Conservation (phyloP, 2,113 vertebrate species). For the Oncorhynchus clarkii region DNA sequence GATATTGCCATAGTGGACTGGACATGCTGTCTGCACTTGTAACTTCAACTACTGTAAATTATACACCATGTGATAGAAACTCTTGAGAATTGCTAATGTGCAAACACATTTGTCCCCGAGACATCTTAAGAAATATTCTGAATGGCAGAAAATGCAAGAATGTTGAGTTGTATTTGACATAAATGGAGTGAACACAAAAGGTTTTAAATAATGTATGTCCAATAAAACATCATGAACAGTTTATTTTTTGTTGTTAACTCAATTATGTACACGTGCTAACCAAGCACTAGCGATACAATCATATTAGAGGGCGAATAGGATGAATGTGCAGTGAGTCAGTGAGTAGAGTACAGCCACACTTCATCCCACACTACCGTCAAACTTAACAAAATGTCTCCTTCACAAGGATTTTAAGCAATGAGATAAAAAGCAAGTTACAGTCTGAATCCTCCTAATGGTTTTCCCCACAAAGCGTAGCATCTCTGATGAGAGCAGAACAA, state of each 20-base stretch:
- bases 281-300: neutral
- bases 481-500: neutral
- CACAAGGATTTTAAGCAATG: neutral
- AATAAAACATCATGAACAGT: slow-evolving; percentile 23
- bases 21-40: too few species aligned
- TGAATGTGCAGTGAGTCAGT: too few species aligned
- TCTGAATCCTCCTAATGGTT: neutral
- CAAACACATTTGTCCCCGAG: too few species aligned
- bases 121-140: too few species aligned
- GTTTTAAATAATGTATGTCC: slow-evolving; percentile 47
- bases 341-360: neutral
- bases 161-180: slow-evolving; percentile 31
- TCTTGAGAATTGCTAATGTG: too few species aligned
- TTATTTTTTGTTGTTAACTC: slow-evolving; percentile 18
- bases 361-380: neutral
- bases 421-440: neutral
- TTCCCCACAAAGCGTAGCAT: neutral
- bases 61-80: too few species aligned
- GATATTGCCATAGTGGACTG: too few species aligned
- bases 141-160: neutral
- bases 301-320: neutral
- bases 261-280: slow-evolving; percentile 5
- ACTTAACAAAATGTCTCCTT: neutral
- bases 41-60: too few species aligned
- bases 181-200: slow-evolving; percentile 46